phyloP scores from a whole-genome alignment of 2,888 invertebrate species.

The Pristionchus exspectatus region DNA sequence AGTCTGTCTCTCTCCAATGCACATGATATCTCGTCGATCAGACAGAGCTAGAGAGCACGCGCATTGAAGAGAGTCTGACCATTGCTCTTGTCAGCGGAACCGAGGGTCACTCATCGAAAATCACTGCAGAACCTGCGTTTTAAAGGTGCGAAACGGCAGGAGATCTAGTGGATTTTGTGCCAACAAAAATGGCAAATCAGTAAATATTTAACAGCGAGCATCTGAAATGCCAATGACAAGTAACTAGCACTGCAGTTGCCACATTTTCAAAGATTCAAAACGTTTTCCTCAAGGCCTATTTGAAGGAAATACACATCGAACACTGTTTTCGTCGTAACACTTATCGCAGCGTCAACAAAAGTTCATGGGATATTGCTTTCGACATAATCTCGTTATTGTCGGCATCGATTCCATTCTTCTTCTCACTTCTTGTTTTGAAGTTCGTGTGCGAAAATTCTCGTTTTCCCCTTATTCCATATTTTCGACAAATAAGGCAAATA shows the following conservation, averaged over 20 bases:
- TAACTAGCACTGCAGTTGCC: neutral
- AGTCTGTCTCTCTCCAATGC: neutral
- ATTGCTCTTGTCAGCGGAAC: neutral
- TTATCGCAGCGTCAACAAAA: neutral
- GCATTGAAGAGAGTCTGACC: neutral
- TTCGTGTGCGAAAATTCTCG: too few relatives aligned
- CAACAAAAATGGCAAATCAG: too few relatives aligned
- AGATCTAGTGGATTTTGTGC: too few relatives aligned
- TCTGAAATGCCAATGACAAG: neutral
- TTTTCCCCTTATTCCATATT: too few relatives aligned
- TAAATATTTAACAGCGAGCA: too few relatives aligned
- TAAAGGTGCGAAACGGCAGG: neutral
- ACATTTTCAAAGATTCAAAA: neutral
- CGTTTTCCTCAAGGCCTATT: neutral
- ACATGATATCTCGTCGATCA: neutral
- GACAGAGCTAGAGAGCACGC: neutral
- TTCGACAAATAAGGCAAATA: too few relatives aligned
- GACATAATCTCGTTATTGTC: neutral
- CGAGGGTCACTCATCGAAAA: conserved; percentile 3
- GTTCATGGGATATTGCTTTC: neutral
- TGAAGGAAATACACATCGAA: neutral
- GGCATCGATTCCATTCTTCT: too few relatives aligned
- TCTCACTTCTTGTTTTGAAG: too few relatives aligned
- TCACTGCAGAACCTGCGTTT: neutral
- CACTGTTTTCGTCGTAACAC: neutral